phyloP scores from a whole-genome alignment of 2,797 vertebrate species.

The Naso thynnoides region DNA sequence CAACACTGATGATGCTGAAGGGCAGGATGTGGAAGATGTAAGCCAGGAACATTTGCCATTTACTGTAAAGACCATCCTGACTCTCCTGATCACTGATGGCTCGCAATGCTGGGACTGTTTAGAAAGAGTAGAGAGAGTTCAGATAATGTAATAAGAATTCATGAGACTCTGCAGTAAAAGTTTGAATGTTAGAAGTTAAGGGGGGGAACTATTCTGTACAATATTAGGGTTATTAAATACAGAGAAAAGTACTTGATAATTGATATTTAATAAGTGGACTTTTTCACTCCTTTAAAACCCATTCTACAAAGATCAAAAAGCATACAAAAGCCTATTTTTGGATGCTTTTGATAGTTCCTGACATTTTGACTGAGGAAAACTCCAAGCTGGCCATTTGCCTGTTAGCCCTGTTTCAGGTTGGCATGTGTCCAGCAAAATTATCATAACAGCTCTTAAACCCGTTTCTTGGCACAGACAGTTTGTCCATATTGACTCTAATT shows the following conservation, averaged over 20 bases:
- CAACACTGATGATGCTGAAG: constrained; percentile 90
- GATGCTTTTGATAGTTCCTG: background rate
- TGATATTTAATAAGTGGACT: background rate
- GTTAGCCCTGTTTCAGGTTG: background rate
- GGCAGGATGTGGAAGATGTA: constrained; percentile 93
- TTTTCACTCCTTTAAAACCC: background rate
- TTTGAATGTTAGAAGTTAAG: background rate
- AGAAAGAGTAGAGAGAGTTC: background rate
- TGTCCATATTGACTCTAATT: background rate
- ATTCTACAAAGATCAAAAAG: background rate
- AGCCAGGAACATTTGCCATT: constrained; percentile 96
- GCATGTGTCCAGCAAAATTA: background rate
- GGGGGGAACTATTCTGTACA: no score
- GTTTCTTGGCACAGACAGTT: background rate
- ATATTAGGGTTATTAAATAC: background rate
- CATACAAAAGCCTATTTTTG: background rate
- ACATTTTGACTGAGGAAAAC: background rate
- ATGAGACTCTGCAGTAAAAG: background rate
- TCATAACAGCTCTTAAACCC: background rate
- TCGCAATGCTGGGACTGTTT: constrained; percentile 90
- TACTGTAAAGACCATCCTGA: constrained; percentile 94
- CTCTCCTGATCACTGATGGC: constrained; percentile 95
- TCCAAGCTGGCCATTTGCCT: background rate
- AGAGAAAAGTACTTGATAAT: background rate
- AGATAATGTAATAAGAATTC: background rate